Evolutionary conservation across 2,888 invertebrate species (phyloP), one percentile per base, ranked within the genome.

Genomic region (Tachina lurida): DNA sequence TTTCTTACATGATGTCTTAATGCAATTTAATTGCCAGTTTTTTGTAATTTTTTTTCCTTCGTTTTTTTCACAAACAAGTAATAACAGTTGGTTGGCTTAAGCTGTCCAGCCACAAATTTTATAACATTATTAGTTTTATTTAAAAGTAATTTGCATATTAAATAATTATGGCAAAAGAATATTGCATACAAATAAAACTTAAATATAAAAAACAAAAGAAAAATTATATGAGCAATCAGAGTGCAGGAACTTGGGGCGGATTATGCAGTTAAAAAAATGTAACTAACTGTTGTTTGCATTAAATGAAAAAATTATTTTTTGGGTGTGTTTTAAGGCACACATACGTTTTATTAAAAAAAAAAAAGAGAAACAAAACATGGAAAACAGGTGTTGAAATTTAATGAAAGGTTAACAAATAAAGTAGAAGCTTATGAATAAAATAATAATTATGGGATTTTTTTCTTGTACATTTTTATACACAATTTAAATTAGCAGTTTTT

Each of bases 331-430:
- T 68, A 10, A 63, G 49, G 12, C 63, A 68, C 31, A 79, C 43
- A 80, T 71, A 76, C 45, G 52, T 15, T 4, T 17, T 10, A 10
- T 5, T n/a, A n/a, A 31, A 22, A 19, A 31, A 31, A 31, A 31
- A 31, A 31, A 31, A 31, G 1, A 7, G 7, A 31, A 31, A 31
- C 3, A 19, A 60, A 47, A 67, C 54, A 49, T 41, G 76, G n/a
- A 76, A 80, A 84, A 84, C 84, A 84, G 84, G 84, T 84, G 84
- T 77, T 81, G 76, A 80, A 67, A 41, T 58, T 80, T 76, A 39
- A 70, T 45, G n/a, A 73, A 67, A 75, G 60, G 45, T 58, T 22
- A 56, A 39, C 3, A 19, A 31, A 54, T n/a, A 54, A 52, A 75
- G 31, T 31, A 31, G 7, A 7, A 31, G 31, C 31, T 31, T 31